Base-by-base conservation (phyloP, 1,140 invertebrate species). In the Drosophila navojoa region DNA sequence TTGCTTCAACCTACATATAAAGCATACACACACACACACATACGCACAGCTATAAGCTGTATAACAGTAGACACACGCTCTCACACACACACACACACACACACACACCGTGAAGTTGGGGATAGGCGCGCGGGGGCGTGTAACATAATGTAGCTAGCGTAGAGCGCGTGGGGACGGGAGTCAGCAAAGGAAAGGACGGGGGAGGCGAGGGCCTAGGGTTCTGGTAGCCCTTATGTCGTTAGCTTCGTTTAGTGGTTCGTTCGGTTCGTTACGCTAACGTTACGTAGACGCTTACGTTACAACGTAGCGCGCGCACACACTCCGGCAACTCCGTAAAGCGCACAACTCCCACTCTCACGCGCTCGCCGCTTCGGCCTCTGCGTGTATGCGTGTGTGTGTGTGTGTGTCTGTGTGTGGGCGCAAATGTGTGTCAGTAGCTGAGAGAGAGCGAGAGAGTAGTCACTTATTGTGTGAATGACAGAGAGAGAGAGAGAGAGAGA, bases 1-100 rank as follows among this genome's bases (percentile, higher is more conserved):
- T 91, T 90, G 84, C 78, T 85, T 79, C 89, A 91, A 90, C 89
- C 89, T 91, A 90, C 82, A 90, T 84, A 89, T 90, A 89, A 90
- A 74, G 74, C 76, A 73, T 81, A 86, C 59, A 69, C 70, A 74
- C 49, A 66, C 59, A 69, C 60, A 74, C 50, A 70, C 61, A 22
- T 22, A 52, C 42, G 38, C 45, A 63, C 77, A 79, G 81, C 80
- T 52, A 85, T 84, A 84, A 85, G 81, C 81, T 85, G 81, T 85
- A 69, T 86, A 76, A 75, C 75, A 86, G 62, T 22, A 35, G 59
- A 61, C 16, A 50, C 29, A 49, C 55, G 47, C 53, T 54, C 55
- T 54, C 40, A 59, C 55, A 67, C 55, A 68, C 32, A 32, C 55
- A 60, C 40, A 59, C 55, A 67, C 55, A 68, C 32, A 32, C 32